Evolutionary conservation across 2,888 invertebrate species (phyloP).

Genomic region (Dynastes grantii): DNA sequence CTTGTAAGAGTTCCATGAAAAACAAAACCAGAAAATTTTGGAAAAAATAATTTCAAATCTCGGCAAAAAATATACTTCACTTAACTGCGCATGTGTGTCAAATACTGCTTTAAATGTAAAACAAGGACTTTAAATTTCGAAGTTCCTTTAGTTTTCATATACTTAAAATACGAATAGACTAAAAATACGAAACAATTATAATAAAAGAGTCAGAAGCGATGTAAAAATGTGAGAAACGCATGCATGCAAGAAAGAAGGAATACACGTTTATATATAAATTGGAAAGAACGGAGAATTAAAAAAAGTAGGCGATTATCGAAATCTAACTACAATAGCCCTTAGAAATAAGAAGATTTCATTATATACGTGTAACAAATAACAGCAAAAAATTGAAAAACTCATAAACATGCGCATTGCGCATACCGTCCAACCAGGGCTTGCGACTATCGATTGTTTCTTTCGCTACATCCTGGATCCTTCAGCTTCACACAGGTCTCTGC

Average conservation of each 20-base stretch:
- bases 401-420: constrained; percentile 64
- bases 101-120: neutral
- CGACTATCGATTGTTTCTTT: constrained; percentile 64
- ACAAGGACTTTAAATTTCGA: neutral
- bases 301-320: constrained; percentile 11
- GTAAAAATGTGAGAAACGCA: constrained; percentile 1
- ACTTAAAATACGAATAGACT: no score
- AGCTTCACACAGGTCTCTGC: constrained; percentile 57
- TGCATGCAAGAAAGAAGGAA: neutral
- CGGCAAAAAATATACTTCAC: no score
- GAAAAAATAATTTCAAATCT: neutral
- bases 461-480: constrained; percentile 60
- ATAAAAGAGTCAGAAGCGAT: neutral
- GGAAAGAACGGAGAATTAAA: neutral
- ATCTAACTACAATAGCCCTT: constrained; percentile 44
- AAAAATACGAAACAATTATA: no score
- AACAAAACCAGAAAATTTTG: no score
- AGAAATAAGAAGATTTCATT: constrained; percentile 26
- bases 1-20: no score
- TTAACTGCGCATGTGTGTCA: neutral
- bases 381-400: constrained; percentile 59
- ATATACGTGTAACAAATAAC: constrained; percentile 43
- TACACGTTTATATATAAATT: constrained; percentile 20
- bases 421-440: constrained; percentile 61
- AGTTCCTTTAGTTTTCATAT: neutral